Percentiles rank a stretch among this genome's conserved stretches.
Evolutionary conservation across 2,888 invertebrate species (phyloP).

Genomic region (Hemithea aestivaria): DNA sequence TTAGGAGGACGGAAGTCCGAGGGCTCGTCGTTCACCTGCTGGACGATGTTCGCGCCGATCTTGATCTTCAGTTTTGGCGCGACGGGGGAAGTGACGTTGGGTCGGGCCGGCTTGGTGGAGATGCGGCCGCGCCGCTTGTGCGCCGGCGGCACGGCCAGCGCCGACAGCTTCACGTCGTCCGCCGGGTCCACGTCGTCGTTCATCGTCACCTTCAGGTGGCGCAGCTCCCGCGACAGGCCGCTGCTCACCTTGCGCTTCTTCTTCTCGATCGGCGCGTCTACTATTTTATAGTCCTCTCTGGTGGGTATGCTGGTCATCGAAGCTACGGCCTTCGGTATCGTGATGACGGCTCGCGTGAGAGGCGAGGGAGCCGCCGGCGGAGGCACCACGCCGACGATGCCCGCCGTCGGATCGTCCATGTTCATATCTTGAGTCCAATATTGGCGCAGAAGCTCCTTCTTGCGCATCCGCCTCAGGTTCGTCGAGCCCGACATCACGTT

Average conservation of each 20-base stretch:
- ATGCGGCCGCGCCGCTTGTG: slow-evolving; percentile 57
- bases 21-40: slow-evolving; percentile 71
- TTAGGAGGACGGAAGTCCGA: slow-evolving; percentile 86
- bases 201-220: slow-evolving; percentile 80
- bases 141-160: slow-evolving; percentile 31
- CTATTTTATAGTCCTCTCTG: slow-evolving; percentile 87
- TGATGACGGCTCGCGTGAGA: slow-evolving; percentile 84
- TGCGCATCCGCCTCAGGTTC: slow-evolving; percentile 91
- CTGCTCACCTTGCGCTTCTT: slow-evolving; percentile 81
- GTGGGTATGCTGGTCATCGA: slow-evolving; percentile 93
- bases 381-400: slow-evolving; percentile 68
- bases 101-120: slow-evolving; percentile 44
- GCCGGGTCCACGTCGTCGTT: slow-evolving; percentile 75
- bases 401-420: slow-evolving; percentile 85
- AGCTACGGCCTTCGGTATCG: slow-evolving; percentile 93
- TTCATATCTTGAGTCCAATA: slow-evolving; percentile 91
- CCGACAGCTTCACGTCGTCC: slow-evolving; percentile 57
- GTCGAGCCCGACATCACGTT: slow-evolving; percentile 81
- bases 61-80: slow-evolving; percentile 90
- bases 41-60: slow-evolving; percentile 80
- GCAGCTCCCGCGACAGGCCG: slow-evolving; percentile 79
- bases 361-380: slow-evolving; percentile 80
- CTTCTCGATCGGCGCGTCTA: slow-evolving; percentile 82
- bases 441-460: slow-evolving; percentile 91
- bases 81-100: slow-evolving; percentile 69